phyloP scores from a whole-genome alignment of 2,113 vertebrate species.

The Poecilia latipinna region DNA sequence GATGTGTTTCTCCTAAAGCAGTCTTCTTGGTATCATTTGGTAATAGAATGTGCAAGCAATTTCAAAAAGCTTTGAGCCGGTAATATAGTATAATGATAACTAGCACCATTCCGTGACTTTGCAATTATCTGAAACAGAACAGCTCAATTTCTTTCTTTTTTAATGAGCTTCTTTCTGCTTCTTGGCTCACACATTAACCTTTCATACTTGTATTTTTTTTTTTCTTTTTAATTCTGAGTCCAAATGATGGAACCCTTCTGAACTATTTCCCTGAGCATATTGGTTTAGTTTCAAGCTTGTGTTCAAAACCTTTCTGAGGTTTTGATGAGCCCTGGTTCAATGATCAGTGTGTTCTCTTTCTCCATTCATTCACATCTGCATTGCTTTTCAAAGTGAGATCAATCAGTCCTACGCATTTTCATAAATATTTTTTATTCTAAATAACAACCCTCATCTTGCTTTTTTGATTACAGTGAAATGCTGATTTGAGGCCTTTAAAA shows the following conservation, averaged over 20 bases:
- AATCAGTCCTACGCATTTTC: constrained; percentile 70
- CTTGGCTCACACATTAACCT: neutral
- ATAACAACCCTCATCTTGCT: constrained; percentile 70
- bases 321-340: constrained; percentile 32
- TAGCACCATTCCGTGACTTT: constrained; percentile 1
- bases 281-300: constrained; percentile 21
- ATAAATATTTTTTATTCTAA: constrained; percentile 79
- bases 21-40: constrained; percentile 1
- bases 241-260: neutral
- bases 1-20: neutral
- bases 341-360: constrained; percentile 31
- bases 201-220: neutral
- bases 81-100: constrained; percentile 21
- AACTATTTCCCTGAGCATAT: neutral
- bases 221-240: constrained; percentile 9
- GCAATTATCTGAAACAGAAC: constrained; percentile 21
- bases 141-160: constrained; percentile 18
- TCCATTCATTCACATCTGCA: constrained; percentile 46
- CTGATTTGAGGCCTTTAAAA: constrained; percentile 77
- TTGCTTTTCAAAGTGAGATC: constrained; percentile 64
- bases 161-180: constrained; percentile 9
- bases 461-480: constrained; percentile 80
- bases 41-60: constrained; percentile 7
- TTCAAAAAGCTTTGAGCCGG: constrained; percentile 11
- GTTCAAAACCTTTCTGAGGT: constrained; percentile 27